A percentile compares a stretch with the other conserved stretches of the same genome.
Conservation (phyloP, 2,888 invertebrate genomes). For the Drosophila subquinaria region DNA sequence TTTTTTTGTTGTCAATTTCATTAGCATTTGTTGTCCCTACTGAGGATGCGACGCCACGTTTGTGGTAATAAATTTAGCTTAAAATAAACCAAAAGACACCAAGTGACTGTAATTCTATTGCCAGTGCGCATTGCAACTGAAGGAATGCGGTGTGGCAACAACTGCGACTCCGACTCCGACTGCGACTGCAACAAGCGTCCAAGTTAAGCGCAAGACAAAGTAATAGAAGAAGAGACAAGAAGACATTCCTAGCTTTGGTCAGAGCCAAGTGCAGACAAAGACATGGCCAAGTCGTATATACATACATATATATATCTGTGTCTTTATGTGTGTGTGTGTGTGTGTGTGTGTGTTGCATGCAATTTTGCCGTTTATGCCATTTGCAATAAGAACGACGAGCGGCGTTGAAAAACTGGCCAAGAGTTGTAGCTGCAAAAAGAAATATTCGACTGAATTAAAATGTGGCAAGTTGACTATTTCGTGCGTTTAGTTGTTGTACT, state of each 20-base stretch:
- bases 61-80: conserved; percentile 67
- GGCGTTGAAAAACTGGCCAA: conserved; percentile 44
- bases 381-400: conserved; percentile 63
- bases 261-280: conserved; percentile 54
- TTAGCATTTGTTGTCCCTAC: conserved; percentile 46
- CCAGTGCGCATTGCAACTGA: conserved; percentile 37
- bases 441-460: conserved; percentile 81
- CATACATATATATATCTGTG: background rate
- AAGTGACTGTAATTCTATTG: conserved; percentile 72
- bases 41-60: conserved; percentile 18
- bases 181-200: conserved; percentile 36
- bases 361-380: conserved; percentile 71
- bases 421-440: conserved; percentile 46
- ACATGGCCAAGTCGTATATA: conserved; percentile 33
- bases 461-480: conserved; percentile 81
- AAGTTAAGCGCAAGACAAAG: conserved; percentile 68
- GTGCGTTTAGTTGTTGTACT: conserved; percentile 52
- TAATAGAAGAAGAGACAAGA: conserved; percentile 50
- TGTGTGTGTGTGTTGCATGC: conserved; percentile 63
- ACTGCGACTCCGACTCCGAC: conserved; percentile 2
- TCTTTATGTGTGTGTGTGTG: conserved; percentile 11
- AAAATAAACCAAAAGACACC: conserved; percentile 66
- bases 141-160: conserved; percentile 55
- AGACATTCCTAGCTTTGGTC: conserved; percentile 62
- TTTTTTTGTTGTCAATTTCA: conserved; percentile 39